Conservation (phyloP, 2,888 invertebrate genomes). For the Apodemia duryi region DNA sequence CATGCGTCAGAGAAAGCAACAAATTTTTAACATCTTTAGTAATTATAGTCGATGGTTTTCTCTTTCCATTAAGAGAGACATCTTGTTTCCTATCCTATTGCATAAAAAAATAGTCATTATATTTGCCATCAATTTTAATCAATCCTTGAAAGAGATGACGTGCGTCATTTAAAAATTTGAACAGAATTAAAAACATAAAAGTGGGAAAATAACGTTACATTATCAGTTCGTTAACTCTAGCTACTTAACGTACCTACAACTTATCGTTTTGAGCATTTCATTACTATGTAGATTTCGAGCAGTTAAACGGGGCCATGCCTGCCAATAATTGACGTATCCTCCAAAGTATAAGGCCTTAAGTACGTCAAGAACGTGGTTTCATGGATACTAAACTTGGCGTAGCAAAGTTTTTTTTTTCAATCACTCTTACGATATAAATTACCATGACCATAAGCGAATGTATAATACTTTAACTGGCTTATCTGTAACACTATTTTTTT, state of each 20-base stretch:
- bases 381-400: slow-evolving; percentile 24
- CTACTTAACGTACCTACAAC: slow-evolving; percentile 27
- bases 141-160: no score
- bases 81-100: no score
- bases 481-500: slow-evolving; percentile 29
- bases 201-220: slow-evolving; percentile 19
- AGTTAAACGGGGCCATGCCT: slow-evolving; percentile 33
- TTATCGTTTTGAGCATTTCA: slow-evolving; percentile 30
- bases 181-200: not conserved
- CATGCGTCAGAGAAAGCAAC: no score
- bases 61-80: no score
- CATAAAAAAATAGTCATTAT: no score
- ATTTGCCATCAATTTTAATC: no score
- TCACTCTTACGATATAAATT: slow-evolving; percentile 22
- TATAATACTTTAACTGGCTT: slow-evolving; percentile 24
- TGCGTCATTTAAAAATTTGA: not conserved
- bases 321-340: slow-evolving; percentile 29
- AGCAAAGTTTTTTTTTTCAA: slow-evolving; percentile 23
- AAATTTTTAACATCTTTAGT: no score
- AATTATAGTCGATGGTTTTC: no score
- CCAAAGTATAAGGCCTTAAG: slow-evolving; percentile 25
- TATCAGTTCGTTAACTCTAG: slow-evolving; percentile 31
- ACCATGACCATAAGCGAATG: slow-evolving; percentile 26
- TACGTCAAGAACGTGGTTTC: slow-evolving; percentile 17
- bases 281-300: slow-evolving; percentile 37